Evolutionary conservation across 2,797 vertebrate genomes (phyloP).

Genomic region (Leucoraja ocellata): DNA sequence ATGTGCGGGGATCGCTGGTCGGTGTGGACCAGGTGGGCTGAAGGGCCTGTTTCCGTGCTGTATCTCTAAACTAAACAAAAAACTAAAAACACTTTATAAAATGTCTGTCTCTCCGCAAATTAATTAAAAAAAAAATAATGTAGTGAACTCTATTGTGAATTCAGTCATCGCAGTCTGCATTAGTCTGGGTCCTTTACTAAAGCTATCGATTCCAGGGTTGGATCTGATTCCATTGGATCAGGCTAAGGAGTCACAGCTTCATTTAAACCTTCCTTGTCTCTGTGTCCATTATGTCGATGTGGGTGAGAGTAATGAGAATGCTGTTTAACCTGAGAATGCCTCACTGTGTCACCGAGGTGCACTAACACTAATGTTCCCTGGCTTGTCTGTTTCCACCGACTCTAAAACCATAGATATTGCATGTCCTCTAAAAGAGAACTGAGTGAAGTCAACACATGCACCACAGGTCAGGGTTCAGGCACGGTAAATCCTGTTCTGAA

Average conservation of each 20-base stretch:
- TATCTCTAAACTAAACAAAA: too few species aligned
- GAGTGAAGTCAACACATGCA: too few species aligned
- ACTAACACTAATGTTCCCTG: neutral
- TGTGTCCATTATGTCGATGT: neutral
- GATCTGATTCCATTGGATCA: neutral
- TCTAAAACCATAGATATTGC: neutral
- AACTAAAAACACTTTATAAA: neutral
- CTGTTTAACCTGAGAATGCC: neutral
- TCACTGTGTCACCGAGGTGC: neutral
- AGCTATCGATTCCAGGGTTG: neutral
- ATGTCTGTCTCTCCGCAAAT: neutral
- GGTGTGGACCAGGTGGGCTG: too few species aligned
- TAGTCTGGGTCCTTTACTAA: neutral
- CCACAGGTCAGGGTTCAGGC: neutral
- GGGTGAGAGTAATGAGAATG: neutral
- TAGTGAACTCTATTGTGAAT: neutral
- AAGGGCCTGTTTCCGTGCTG: too few species aligned
- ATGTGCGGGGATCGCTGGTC: too few species aligned
- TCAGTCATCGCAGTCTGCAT: neutral
- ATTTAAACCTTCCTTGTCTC: neutral
- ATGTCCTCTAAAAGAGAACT: neutral
- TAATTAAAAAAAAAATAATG: neutral
- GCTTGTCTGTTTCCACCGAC: neutral
- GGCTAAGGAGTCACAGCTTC: too few species aligned
- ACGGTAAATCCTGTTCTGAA: neutral